Conservation (phyloP, 2,797 vertebrate species). For the Atherinosoma microstoma region DNA sequence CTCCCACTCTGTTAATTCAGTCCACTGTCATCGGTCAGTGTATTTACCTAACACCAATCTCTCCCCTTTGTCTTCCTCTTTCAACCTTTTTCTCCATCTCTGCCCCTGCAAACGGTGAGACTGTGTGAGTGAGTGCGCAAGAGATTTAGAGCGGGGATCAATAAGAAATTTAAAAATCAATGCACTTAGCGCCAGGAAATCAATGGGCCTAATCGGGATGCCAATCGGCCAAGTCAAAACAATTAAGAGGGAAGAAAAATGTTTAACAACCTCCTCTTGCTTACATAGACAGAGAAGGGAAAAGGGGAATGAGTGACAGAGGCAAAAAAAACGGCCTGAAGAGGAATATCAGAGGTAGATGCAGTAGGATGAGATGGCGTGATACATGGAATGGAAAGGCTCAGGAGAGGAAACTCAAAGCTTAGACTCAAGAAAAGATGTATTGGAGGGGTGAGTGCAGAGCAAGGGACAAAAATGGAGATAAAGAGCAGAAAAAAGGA, state of each 20-base stretch:
- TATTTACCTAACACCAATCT: conserved; percentile 77
- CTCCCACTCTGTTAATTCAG: conserved; percentile 70
- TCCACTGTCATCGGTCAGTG: conserved; percentile 63
- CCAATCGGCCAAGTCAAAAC: conserved; percentile 96
- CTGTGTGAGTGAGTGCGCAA: conserved; percentile 74
- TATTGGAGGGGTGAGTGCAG: conserved; percentile 49
- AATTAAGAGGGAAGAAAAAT: conserved; percentile 95
- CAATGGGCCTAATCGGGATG: conserved; percentile 97
- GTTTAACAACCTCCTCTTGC: conserved; percentile 90
- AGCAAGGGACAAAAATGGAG: conserved; percentile 64
- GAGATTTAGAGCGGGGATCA: conserved; percentile 95
- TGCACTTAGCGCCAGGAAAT: conserved; percentile 95
- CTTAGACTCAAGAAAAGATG: conserved; percentile 65
- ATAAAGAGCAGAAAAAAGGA: conserved; percentile 66
- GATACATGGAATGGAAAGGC: conserved; percentile 77
- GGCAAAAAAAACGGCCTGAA: conserved; percentile 54
- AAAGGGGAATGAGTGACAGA: conserved; percentile 39
- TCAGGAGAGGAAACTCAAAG: conserved; percentile 75
- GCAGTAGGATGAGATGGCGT: conserved; percentile 76
- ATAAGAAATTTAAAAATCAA: conserved; percentile 98
- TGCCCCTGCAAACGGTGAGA: conserved; percentile 60
- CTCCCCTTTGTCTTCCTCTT: conserved; percentile 47
- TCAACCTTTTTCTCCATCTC: conserved; percentile 60
- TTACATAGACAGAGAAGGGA: conserved; percentile 77
- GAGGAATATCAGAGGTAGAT: conserved; percentile 77